Evolutionary conservation across 2,888 invertebrate genomes (phyloP).

Genomic region (Seladonia tumulorum): DNA sequence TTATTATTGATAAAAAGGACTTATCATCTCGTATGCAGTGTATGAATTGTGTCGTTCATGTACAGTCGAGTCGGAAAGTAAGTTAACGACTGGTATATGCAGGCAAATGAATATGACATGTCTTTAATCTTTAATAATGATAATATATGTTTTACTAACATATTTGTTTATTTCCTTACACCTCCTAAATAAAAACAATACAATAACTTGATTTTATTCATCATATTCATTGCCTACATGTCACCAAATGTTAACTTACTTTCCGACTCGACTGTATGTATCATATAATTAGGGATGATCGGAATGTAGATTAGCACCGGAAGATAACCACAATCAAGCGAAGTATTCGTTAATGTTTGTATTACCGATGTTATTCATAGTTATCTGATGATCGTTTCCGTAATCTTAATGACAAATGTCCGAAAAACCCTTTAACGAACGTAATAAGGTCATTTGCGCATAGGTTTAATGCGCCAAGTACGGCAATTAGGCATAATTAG

Average conservation of each 20-base stretch:
- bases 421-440: not conserved
- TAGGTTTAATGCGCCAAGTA: not conserved
- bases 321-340: not conserved
- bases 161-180: no score
- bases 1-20: not conserved
- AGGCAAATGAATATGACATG: no score
- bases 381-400: not conserved
- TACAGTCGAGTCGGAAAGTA: no score
- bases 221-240: no score
- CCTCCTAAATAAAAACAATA: no score
- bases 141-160: no score
- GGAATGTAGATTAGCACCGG: not conserved
- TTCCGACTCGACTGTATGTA: no score
- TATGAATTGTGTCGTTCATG: not conserved
- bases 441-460: not conserved
- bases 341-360: not conserved
- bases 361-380: not conserved
- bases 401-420: constrained; percentile 1
- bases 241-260: no score
- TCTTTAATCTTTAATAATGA: no score
- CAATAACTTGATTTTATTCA: no score
- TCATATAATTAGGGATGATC: not conserved
- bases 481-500: no score
- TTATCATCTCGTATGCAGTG: not conserved
- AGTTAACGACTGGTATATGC: no score